Evolutionary conservation across 2,797 vertebrate genomes (phyloP).

Genomic region (Microctenopoma stevenorrisi): DNA sequence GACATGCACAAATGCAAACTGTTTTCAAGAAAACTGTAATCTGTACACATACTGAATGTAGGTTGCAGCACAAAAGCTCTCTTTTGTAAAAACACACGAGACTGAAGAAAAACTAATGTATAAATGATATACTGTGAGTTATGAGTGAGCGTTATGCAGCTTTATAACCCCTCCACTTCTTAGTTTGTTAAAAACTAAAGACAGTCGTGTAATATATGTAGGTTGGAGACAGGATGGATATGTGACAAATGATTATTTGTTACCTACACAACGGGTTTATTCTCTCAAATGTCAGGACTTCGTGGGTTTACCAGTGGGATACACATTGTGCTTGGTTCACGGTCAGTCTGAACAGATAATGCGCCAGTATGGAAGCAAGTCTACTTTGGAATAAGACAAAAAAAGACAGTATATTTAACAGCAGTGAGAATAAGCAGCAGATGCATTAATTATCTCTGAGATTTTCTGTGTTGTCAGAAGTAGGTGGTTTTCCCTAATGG

Average conservation of each 20-base stretch:
- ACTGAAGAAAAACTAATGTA: too few relatives aligned
- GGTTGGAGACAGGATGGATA: slow-evolving; percentile 56
- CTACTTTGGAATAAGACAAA: slow-evolving; percentile 11
- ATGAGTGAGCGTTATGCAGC: too few relatives aligned
- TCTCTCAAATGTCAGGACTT: slow-evolving; percentile 77
- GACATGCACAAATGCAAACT: not conserved
- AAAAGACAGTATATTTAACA: slow-evolving; percentile 8
- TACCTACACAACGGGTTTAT: slow-evolving; percentile 75
- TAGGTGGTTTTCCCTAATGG: slow-evolving; percentile 58
- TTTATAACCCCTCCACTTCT: too few relatives aligned
- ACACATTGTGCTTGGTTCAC: slow-evolving; percentile 70
- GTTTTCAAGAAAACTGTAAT: not conserved
- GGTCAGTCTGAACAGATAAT: slow-evolving; percentile 49
- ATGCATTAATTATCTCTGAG: slow-evolving; percentile 51
- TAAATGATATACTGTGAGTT: too few relatives aligned
- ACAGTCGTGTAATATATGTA: too few relatives aligned
- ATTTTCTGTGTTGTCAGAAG: slow-evolving; percentile 44
- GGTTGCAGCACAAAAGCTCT: not conserved
- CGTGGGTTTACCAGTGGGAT: slow-evolving; percentile 74
- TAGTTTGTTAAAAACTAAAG: too few relatives aligned
- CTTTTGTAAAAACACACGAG: too few relatives aligned
- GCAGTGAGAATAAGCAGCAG: slow-evolving; percentile 25
- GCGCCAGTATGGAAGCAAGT: slow-evolving; percentile 29
- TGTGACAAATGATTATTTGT: slow-evolving; percentile 68
- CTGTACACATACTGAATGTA: not conserved